Evolutionary conservation across 2,888 invertebrate species (phyloP).

Genomic region (Mongoloraphidia duomilia): DNA sequence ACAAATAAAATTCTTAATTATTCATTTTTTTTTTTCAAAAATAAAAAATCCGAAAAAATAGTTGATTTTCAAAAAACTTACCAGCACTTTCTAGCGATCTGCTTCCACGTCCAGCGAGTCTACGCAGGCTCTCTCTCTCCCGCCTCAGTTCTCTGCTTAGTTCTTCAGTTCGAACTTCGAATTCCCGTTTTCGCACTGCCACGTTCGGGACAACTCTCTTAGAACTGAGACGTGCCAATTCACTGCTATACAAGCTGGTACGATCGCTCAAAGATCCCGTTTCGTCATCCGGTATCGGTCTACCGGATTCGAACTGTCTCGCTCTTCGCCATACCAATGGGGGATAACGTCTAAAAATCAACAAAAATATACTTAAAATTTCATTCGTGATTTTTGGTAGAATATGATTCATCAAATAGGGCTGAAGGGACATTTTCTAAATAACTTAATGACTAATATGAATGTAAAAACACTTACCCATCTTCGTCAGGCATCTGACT

Average conservation of each 20-base stretch:
- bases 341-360: conserved; percentile 23
- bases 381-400: too few species aligned
- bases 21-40: too few species aligned
- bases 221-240: conserved; percentile 45
- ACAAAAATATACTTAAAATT: conserved; percentile 4
- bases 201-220: conserved; percentile 60
- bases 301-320: conserved; percentile 55
- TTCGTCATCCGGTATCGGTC: conserved; percentile 37
- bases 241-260: conserved; percentile 52
- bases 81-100: conserved; percentile 39
- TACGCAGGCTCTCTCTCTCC: conserved; percentile 17
- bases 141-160: conserved; percentile 18
- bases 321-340: conserved; percentile 56
- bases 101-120: conserved; percentile 33
- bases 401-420: too few species aligned
- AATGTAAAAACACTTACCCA: conserved; percentile 28
- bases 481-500: conserved; percentile 28
- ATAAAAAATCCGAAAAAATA: not conserved
- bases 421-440: too few species aligned
- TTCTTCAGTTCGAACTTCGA: conserved; percentile 42
- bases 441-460: too few species aligned
- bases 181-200: conserved; percentile 56
- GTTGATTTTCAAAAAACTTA: conserved; percentile 18
- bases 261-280: conserved; percentile 41
- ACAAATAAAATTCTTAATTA: too few species aligned